Conservation (phyloP, 2,797 vertebrate genomes). For the Rousettus madagascariensis region DNA sequence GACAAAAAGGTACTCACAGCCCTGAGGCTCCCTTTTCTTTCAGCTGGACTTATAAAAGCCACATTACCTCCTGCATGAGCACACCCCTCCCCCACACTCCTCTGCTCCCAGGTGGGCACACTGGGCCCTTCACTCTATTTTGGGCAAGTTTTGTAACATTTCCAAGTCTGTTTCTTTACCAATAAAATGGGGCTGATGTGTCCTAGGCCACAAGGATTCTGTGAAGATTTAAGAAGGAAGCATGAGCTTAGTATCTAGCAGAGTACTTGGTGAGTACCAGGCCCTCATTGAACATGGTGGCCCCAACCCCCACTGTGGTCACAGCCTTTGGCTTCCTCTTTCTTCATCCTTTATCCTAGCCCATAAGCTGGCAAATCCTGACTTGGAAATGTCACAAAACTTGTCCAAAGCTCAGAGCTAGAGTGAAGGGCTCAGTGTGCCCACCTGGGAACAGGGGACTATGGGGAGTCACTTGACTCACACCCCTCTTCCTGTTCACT, state of each 20-base stretch:
- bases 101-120: neutral
- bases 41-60: neutral
- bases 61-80: neutral
- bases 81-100: accelerated
- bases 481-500: neutral
- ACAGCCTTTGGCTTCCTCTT: neutral
- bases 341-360: neutral
- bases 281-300: neutral
- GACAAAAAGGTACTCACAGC: neutral
- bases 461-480: neutral
- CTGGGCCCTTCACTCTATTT: neutral
- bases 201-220: neutral
- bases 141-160: neutral
- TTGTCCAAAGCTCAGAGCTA: neutral
- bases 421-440: neutral
- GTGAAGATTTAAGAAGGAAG: neutral
- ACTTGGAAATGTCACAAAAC: neutral
- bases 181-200: neutral
- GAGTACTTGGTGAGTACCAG: neutral
- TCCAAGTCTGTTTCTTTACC: neutral
- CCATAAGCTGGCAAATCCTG: too few species aligned
- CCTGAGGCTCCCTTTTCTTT: neutral
- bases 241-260: too few species aligned
- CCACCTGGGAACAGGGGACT: neutral
- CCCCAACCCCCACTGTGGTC: neutral